These are phyloP conservation scores for Notodromas monacha DNA, from an alignment of 2,888 invertebrate genomes.

Conservation along the genomic window DNA sequence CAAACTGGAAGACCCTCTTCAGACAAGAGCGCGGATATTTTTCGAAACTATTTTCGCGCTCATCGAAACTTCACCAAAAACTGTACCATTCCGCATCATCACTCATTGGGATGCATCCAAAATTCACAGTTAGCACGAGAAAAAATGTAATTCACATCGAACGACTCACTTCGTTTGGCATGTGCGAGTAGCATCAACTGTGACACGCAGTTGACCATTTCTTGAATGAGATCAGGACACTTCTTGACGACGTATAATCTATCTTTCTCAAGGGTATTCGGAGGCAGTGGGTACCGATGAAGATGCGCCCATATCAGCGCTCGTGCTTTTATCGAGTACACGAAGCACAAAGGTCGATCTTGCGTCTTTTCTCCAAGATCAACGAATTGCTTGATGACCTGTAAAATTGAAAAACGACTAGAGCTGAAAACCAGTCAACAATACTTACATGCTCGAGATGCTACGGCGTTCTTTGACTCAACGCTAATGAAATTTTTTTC, in stretches of 20 bases:
- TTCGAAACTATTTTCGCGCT: no score
- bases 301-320: slow-evolving; percentile 85
- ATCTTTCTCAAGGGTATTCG: slow-evolving; percentile 47
- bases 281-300: slow-evolving; percentile 40
- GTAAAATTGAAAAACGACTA: slow-evolving; percentile 14
- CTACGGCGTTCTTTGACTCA: background rate
- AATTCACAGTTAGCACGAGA: background rate
- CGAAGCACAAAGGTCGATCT: slow-evolving; percentile 61
- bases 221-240: slow-evolving; percentile 60
- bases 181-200: slow-evolving; percentile 68
- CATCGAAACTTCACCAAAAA: no score
- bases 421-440: slow-evolving; percentile 5
- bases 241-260: slow-evolving; percentile 31
- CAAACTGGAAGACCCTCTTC: no score
- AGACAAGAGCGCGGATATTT: no score
- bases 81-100: no score
- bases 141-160: background rate
- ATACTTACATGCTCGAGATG: background rate
- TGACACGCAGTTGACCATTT: slow-evolving; percentile 84
- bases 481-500: background rate
- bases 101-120: background rate
- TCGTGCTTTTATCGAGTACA: slow-evolving; percentile 55
- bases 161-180: slow-evolving; percentile 42
- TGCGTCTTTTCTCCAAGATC: slow-evolving; percentile 85
- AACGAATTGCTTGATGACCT: slow-evolving; percentile 63